These are phyloP conservation scores for Noctua fimbriata DNA, from an alignment of 2,888 invertebrate species.

Conservation along the genomic window DNA sequence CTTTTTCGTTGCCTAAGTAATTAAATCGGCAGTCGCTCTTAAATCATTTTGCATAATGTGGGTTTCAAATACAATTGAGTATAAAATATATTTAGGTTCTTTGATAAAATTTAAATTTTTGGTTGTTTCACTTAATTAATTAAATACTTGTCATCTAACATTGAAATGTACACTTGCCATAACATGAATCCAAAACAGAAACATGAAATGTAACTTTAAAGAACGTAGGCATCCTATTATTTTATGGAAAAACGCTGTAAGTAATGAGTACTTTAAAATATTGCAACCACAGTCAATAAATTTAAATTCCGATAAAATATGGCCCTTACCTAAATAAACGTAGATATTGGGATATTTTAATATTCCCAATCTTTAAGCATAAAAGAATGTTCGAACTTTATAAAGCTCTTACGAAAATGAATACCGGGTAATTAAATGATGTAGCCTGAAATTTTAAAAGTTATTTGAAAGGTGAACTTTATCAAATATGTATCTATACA, in stretches of 20 bases:
- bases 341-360: not conserved
- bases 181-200: not conserved
- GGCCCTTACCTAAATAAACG: not conserved
- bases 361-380: conserved; percentile 11
- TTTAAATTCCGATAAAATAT: not conserved
- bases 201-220: not conserved
- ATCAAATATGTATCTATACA: not conserved
- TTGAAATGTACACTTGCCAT: not conserved
- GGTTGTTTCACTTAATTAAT: not conserved
- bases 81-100: not conserved
- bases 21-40: not conserved
- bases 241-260: not conserved
- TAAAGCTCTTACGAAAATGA: conserved; percentile 17
- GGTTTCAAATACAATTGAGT: conserved; percentile 4
- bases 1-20: conserved; percentile 2
- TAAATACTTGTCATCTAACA: not conserved
- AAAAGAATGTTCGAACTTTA: conserved; percentile 11
- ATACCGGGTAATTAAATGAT: conserved; percentile 7
- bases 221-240: not conserved
- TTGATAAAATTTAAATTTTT: not conserved
- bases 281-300: not conserved
- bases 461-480: not conserved
- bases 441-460: not conserved
- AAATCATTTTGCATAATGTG: conserved; percentile 5
- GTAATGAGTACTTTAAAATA: not conserved